These are phyloP conservation scores for Poecile atricapillus DNA, from an alignment of 2,113 vertebrate species.

Conservation along the genomic window DNA sequence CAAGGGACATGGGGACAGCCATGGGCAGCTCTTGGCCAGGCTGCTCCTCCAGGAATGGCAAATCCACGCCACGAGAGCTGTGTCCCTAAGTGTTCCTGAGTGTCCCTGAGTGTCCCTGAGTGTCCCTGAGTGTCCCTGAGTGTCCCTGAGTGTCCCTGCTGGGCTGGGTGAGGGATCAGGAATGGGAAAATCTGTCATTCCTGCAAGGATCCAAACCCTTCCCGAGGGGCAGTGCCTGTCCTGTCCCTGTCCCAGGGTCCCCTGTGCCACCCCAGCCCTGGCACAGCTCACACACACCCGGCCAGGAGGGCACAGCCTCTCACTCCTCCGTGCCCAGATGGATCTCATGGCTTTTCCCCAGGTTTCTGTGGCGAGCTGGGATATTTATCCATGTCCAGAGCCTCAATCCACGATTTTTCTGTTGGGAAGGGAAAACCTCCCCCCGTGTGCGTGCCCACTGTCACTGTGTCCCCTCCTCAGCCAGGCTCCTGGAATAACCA, in stretches of 20 bases:
- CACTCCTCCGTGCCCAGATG: background rate
- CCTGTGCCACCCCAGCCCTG: background rate
- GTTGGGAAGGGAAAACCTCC: background rate
- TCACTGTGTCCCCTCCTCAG: rapidly evolving
- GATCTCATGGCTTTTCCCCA: background rate
- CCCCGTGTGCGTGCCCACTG: rapidly evolving
- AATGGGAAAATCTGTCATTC: background rate
- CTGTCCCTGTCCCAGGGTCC: background rate
- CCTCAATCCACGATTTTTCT: background rate
- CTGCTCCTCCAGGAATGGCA: background rate
- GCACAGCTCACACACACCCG: background rate
- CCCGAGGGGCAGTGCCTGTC: too few relatives aligned
- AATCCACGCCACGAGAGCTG: background rate
- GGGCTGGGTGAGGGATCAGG: background rate
- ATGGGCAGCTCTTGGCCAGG: too few relatives aligned
- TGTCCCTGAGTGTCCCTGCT: too few relatives aligned
- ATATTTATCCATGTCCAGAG: background rate
- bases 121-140: too few relatives aligned
- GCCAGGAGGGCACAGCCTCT: background rate
- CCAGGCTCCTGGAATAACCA: rapidly evolving
- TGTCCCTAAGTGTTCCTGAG: too few relatives aligned
- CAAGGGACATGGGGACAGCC: background rate
- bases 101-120: too few relatives aligned
- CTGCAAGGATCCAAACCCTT: background rate
- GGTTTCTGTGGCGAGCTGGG: background rate